These are phyloP conservation scores for Listrodromus nycthemerus DNA, from an alignment of 2,888 invertebrate genomes.

Conservation along the genomic window DNA sequence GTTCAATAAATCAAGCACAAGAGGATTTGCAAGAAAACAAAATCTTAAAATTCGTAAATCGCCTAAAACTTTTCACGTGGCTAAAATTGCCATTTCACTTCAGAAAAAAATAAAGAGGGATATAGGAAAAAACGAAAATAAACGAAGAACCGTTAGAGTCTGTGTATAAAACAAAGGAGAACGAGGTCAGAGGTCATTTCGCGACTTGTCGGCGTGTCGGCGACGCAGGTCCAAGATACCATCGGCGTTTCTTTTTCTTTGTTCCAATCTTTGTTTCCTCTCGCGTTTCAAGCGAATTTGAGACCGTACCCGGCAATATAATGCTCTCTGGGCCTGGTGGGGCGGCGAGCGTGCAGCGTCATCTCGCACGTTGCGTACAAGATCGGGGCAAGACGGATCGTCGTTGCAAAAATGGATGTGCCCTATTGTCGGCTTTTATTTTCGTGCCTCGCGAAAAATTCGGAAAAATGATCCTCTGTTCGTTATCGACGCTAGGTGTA, in stretches of 20 bases:
- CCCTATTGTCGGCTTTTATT: too few relatives aligned
- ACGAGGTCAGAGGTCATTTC: slow-evolving; percentile 58
- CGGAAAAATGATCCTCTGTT: too few relatives aligned
- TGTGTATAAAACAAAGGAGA: slow-evolving; percentile 44
- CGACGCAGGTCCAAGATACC: slow-evolving; percentile 60
- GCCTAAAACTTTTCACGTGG: not conserved
- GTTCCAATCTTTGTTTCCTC: slow-evolving; percentile 18
- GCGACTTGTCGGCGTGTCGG: slow-evolving; percentile 37
- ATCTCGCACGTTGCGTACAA: slow-evolving; percentile 28
- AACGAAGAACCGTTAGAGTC: not conserved
- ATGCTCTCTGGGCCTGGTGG: not conserved
- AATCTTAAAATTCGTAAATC: not conserved
- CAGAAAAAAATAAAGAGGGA: not conserved
- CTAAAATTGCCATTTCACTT: not conserved
- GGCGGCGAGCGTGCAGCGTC: slow-evolving; percentile 46
- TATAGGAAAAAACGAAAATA: not conserved
- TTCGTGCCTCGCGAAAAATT: too few relatives aligned
- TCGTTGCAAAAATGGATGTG: too few relatives aligned
- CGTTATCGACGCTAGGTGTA: slow-evolving; percentile 13
- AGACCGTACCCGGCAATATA: slow-evolving; percentile 23
- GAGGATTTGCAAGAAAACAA: too few relatives aligned
- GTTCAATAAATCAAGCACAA: too few relatives aligned
- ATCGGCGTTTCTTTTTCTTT: slow-evolving; percentile 26
- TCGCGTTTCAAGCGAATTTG: slow-evolving; percentile 25
- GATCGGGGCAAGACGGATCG: not conserved